Evolutionary conservation across 2,797 vertebrate genomes (phyloP).

Genomic region (Pantherophis vulpinus): DNA sequence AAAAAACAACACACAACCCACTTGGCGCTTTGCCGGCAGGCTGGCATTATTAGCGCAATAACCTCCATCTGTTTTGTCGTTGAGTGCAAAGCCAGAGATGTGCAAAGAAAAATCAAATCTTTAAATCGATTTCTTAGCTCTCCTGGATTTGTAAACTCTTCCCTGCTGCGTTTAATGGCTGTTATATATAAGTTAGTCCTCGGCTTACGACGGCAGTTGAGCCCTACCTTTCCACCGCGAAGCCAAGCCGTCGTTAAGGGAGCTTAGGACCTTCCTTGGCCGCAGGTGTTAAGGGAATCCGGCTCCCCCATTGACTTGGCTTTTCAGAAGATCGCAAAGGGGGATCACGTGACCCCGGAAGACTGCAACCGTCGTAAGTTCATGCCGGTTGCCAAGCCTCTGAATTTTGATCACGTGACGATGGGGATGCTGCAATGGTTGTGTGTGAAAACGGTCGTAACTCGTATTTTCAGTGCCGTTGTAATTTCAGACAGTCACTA

Average conservation of each 20-base stretch:
- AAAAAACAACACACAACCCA: not conserved
- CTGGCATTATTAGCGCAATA: not conserved
- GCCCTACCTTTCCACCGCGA: not conserved
- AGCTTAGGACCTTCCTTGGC: too few species aligned
- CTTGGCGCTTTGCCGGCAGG: not conserved
- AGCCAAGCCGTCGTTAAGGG: too few species aligned
- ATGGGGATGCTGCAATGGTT: not conserved
- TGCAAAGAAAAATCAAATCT: not conserved
- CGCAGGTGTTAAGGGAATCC: too few species aligned
- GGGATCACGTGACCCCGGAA: not conserved
- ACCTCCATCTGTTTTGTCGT: not conserved
- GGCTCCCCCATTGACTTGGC: too few species aligned
- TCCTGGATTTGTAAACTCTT: too few species aligned
- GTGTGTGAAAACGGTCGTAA: too few species aligned
- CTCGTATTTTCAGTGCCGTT: too few species aligned
- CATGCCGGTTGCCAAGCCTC: not conserved
- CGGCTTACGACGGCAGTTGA: too few species aligned
- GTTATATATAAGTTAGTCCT: too few species aligned
- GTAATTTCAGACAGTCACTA: too few species aligned
- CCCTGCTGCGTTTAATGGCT: not conserved
- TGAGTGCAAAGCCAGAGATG: not conserved
- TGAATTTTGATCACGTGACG: not conserved
- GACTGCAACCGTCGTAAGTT: not conserved
- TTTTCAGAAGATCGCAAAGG: not conserved
- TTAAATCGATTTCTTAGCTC: not conserved